These are phyloP conservation scores for Hypsibius dujardini DNA, from an alignment of 1,140 invertebrate species.

Conservation along the genomic window DNA sequence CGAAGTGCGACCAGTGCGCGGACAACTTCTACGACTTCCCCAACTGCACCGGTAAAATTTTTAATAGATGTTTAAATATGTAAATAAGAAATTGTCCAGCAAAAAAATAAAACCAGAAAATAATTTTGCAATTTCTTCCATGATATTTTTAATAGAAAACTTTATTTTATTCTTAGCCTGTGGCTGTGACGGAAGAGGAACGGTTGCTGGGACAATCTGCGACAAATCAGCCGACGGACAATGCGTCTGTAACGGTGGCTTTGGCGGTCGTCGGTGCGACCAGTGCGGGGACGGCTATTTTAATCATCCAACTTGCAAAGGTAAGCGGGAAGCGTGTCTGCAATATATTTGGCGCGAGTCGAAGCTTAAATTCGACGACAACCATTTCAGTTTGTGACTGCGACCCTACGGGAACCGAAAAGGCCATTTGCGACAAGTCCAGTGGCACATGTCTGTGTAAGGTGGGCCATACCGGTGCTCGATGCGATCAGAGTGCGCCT, in stretches of 20 bases:
- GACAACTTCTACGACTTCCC: conserved; percentile 77
- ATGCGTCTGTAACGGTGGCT: conserved; percentile 71
- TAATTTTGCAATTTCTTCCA: too few relatives aligned
- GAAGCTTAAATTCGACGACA: conserved; percentile 15
- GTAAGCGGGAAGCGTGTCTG: conserved; percentile 43
- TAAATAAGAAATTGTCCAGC: conserved; percentile 16
- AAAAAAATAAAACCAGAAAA: too few relatives aligned
- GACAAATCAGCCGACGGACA: conserved; percentile 57
- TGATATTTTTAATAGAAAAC: background rate
- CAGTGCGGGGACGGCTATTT: conserved; percentile 76
- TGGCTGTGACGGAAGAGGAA: conserved; percentile 59
- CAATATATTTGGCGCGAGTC: background rate
- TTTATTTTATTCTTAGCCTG: conserved; percentile 48
- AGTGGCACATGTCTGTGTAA: conserved; percentile 74
- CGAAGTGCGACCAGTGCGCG: conserved; percentile 67
- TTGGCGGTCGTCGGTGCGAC: conserved; percentile 63
- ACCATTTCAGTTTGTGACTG: conserved; percentile 53
- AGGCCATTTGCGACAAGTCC: conserved; percentile 65
- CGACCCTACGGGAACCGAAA: conserved; percentile 62
- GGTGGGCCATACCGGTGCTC: conserved; percentile 63
- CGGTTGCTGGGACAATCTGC: conserved; percentile 50
- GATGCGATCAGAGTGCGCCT: conserved; percentile 71
- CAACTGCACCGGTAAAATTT: conserved; percentile 55
- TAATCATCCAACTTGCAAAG: conserved; percentile 64
- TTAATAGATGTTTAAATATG: conserved; percentile 24